phyloP scores from a whole-genome alignment of 1,140 invertebrate genomes.

The Nephila pilipes region DNA sequence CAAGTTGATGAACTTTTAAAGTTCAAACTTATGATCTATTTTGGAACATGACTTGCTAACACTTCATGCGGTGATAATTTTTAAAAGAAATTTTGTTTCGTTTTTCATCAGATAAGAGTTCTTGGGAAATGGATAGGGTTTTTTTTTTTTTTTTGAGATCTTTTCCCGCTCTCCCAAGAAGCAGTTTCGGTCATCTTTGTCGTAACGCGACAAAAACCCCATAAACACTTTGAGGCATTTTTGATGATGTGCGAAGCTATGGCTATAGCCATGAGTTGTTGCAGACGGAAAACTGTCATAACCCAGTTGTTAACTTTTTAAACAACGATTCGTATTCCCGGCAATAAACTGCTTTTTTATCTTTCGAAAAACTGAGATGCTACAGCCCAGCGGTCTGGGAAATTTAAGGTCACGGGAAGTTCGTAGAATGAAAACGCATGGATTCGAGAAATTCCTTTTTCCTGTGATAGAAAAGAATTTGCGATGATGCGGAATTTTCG shows the following conservation, averaged over 20 bases:
- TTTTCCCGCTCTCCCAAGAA: too few species aligned
- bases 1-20: too few species aligned
- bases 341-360: background rate
- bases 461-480: background rate
- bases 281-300: conserved; percentile 13
- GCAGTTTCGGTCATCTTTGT: background rate
- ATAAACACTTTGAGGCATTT: background rate
- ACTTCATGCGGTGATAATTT: too few species aligned
- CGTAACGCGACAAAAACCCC: background rate
- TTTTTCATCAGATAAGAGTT: too few species aligned
- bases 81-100: too few species aligned
- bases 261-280: background rate
- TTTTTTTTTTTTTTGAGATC: too few species aligned
- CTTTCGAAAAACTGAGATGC: background rate
- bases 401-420: background rate
- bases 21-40: too few species aligned
- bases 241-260: conserved; percentile 3
- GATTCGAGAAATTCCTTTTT: background rate
- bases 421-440: background rate
- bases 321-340: background rate
- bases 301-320: conserved; percentile 15
- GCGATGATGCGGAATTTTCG: background rate
- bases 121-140: too few species aligned
- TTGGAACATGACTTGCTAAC: too few species aligned
- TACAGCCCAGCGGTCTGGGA: background rate